Percentiles rank a stretch among this genome's conserved stretches.
phyloP scores from a whole-genome alignment of 2,888 invertebrate genomes.

The Apocheima hispidaria region DNA sequence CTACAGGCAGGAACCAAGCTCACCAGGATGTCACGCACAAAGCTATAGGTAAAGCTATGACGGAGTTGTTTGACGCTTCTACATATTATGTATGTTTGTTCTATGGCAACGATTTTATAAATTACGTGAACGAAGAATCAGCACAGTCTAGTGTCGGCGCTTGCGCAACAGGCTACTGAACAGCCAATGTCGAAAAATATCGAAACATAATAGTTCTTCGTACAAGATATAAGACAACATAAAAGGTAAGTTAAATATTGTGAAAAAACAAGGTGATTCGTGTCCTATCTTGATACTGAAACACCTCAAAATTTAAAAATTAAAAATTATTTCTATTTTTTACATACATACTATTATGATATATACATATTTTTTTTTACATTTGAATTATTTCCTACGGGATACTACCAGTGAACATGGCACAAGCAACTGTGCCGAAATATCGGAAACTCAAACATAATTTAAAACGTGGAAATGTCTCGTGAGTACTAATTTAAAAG shows the following conservation, averaged over 20 bases:
- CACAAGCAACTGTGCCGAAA: too few relatives aligned
- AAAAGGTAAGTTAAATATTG: constrained; percentile 32
- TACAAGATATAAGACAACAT: constrained; percentile 20
- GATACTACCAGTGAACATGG: too few relatives aligned
- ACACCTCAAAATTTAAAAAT: neutral
- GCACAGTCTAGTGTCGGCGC: constrained; percentile 79
- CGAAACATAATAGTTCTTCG: constrained; percentile 1
- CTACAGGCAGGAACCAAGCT: constrained; percentile 37
- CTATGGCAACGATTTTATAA: constrained; percentile 76
- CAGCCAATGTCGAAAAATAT: constrained; percentile 41
- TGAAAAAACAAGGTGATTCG: neutral
- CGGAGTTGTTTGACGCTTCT: constrained; percentile 29
- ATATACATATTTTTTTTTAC: too few relatives aligned
- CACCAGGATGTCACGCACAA: constrained; percentile 37
- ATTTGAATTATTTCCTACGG: too few relatives aligned
- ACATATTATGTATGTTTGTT: constrained; percentile 46
- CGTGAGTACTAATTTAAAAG: too few relatives aligned
- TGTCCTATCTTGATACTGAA: neutral
- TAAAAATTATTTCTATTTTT: too few relatives aligned
- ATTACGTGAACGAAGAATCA: constrained; percentile 74
- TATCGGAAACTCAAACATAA: too few relatives aligned
- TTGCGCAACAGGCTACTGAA: constrained; percentile 77
- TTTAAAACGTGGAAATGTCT: too few relatives aligned
- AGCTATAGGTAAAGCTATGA: constrained; percentile 24
- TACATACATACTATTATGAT: too few relatives aligned